Evolutionary conservation across 1,140 invertebrate genomes (phyloP).

Genomic region (Danaus plexippus): DNA sequence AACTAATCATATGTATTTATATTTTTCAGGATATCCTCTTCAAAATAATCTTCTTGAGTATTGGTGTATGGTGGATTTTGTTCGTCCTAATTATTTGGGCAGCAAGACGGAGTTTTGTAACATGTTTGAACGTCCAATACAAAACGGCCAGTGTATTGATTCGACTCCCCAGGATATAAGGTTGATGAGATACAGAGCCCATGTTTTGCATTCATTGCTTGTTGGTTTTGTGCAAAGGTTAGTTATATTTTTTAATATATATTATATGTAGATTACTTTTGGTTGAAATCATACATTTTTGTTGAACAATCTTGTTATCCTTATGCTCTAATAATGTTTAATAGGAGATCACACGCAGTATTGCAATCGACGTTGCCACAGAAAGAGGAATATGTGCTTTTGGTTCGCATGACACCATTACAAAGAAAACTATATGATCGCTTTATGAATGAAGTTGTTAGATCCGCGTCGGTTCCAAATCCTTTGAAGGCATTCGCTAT

Average conservation of each 20-base stretch:
- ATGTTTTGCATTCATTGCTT: slow-evolving; percentile 90
- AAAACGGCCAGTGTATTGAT: slow-evolving; percentile 95
- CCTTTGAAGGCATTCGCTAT: slow-evolving; percentile 98
- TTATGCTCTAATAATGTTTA: slow-evolving; percentile 6
- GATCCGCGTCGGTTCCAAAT: slow-evolving; percentile 90
- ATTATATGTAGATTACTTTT: background rate
- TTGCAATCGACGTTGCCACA: slow-evolving; percentile 88
- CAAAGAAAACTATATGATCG: slow-evolving; percentile 90
- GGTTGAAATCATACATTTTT: slow-evolving; percentile 12
- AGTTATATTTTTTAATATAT: slow-evolving; percentile 10
- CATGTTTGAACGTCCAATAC: slow-evolving; percentile 96
- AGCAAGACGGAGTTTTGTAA: slow-evolving; percentile 95
- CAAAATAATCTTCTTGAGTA: slow-evolving; percentile 97
- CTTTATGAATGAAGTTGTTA: slow-evolving; percentile 93
- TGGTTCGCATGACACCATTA: slow-evolving; percentile 89
- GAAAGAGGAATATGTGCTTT: slow-evolving; percentile 93
- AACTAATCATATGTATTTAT: slow-evolving; percentile 3
- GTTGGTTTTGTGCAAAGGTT: slow-evolving; percentile 92
- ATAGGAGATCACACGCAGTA: slow-evolving; percentile 88
- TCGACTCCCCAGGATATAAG: slow-evolving; percentile 91
- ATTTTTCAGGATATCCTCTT: slow-evolving; percentile 84
- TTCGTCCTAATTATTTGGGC: slow-evolving; percentile 92
- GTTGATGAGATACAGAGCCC: slow-evolving; percentile 90
- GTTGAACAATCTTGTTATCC: no score
- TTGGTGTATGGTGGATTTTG: slow-evolving; percentile 98